phyloP scores from a whole-genome alignment of 2,888 invertebrate genomes.

The Sinopyrophorus schimmeli region DNA sequence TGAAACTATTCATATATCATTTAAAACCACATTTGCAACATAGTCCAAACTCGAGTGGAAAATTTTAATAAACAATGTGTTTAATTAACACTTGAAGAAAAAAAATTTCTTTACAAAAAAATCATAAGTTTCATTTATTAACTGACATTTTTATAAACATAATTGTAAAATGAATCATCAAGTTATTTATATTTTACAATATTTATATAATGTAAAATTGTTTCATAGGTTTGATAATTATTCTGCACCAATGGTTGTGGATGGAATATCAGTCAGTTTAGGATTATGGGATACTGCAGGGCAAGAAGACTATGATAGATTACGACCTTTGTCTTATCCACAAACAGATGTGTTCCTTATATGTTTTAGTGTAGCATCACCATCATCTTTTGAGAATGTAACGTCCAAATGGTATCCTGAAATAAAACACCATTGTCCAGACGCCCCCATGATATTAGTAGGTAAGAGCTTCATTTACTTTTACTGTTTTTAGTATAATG shows the following conservation, averaged over 20 bases:
- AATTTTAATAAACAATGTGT: too few species aligned
- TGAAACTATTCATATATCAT: too few species aligned
- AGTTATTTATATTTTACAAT: too few species aligned
- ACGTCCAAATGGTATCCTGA: conserved; percentile 99
- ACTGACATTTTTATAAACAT: too few species aligned
- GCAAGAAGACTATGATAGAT: conserved; percentile 96
- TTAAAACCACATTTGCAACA: too few species aligned
- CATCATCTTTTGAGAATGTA: conserved; percentile 99
- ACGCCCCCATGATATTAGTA: conserved; percentile 97
- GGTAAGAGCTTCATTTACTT: conserved; percentile 63
- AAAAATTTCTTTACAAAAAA: too few species aligned
- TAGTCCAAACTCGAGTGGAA: too few species aligned
- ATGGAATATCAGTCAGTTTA: conserved; percentile 94
- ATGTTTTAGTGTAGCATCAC: conserved; percentile 99
- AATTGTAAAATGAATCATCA: too few species aligned
- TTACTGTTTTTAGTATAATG: not conserved
- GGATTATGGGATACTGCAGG: conserved; percentile 99
- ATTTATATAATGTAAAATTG: too few species aligned
- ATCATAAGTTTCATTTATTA: too few species aligned
- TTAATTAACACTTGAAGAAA: too few species aligned
- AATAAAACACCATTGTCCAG: conserved; percentile 99
- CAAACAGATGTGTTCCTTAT: conserved; percentile 99
- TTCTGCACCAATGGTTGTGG: conserved; percentile 98
- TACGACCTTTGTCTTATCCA: conserved; percentile 95
- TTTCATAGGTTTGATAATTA: conserved; percentile 96